These are phyloP conservation scores for Hyphantria cunea DNA, from an alignment of 1,140 invertebrate species.

Conservation along the genomic window DNA sequence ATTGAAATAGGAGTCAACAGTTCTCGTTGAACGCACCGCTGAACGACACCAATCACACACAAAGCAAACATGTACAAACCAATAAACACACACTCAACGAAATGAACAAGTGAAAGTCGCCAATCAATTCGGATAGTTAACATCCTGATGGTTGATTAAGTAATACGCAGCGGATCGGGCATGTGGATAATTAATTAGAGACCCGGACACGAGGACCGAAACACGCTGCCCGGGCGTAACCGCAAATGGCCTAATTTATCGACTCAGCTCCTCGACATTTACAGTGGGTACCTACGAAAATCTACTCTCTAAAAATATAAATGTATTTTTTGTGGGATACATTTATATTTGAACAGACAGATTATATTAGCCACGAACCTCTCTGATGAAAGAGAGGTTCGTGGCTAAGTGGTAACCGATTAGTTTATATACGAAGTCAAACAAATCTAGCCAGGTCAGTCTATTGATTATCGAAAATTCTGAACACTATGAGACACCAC, in stretches of 20 bases:
- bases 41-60: conserved; percentile 18
- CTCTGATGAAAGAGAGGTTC: too few relatives aligned
- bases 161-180: conserved; percentile 34
- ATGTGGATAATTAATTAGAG: conserved; percentile 56
- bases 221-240: conserved; percentile 33
- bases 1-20: background rate
- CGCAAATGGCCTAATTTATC: conserved; percentile 61
- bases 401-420: too few relatives aligned
- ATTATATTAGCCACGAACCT: too few relatives aligned
- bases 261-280: conserved; percentile 32
- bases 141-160: conserved; percentile 53
- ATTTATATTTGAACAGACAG: too few relatives aligned
- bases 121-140: conserved; percentile 40
- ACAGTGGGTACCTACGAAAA: background rate
- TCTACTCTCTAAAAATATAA: too few relatives aligned
- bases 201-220: conserved; percentile 34
- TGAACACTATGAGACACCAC: too few relatives aligned
- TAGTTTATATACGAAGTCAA: too few relatives aligned
- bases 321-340: too few relatives aligned
- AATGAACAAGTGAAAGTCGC: conserved; percentile 31
- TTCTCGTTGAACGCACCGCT: background rate
- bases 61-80: conserved; percentile 8
- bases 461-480: too few relatives aligned
- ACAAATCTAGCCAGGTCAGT: too few relatives aligned
- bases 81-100: conserved; percentile 24